These are phyloP conservation scores for Deroptyus accipitrinus DNA, from an alignment of 2,113 vertebrate genomes.

Conservation along the genomic window DNA sequence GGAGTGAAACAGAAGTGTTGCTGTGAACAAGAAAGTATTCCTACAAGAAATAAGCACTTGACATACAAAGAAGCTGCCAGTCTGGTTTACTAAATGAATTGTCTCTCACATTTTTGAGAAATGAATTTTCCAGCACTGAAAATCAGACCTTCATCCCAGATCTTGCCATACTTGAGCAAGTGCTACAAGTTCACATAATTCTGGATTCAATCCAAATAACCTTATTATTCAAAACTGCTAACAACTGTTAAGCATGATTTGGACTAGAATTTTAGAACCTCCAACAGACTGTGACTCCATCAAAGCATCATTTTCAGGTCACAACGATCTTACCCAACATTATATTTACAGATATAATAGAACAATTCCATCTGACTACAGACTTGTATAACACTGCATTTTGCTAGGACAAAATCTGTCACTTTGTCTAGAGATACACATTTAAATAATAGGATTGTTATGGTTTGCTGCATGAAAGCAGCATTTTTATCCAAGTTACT, in stretches of 20 bases:
- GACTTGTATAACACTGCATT: neutral
- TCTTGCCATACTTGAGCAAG: neutral
- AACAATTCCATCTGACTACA: neutral
- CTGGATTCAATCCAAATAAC: neutral
- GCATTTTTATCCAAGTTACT: neutral
- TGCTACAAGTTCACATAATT: neutral
- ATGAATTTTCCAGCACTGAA: neutral
- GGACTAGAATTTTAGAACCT: neutral
- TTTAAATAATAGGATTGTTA: neutral
- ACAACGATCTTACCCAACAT: neutral
- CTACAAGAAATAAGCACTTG: neutral
- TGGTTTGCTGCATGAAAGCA: neutral
- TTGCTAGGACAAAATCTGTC: neutral
- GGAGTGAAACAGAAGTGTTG: neutral
- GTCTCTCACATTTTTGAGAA: neutral
- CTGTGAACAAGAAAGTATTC: neutral
- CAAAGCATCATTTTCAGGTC: neutral
- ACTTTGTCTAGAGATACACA: neutral
- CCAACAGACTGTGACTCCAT: neutral
- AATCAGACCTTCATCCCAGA: neutral
- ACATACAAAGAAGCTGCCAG: neutral
- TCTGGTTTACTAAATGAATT: neutral
- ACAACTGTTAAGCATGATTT: neutral
- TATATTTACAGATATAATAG: neutral
- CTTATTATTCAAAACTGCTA: neutral